Base-by-base conservation (phyloP, 2,797 vertebrate genomes). In the Eulemur rubriventer region DNA sequence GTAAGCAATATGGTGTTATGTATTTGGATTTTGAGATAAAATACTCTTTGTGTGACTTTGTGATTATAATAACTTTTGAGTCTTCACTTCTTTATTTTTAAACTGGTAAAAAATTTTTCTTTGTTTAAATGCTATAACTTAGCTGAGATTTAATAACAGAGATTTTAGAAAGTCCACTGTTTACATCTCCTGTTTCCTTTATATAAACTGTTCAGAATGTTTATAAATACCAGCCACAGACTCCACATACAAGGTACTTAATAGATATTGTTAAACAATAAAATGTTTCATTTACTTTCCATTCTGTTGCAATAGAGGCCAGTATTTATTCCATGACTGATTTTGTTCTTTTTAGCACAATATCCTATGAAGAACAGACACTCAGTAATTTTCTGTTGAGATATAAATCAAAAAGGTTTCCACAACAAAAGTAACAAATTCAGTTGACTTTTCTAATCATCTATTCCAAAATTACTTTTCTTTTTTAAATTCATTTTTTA, bases 381-480 rank as follows among this genome's bases (percentile, higher is more conserved):
- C 2, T 43, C 22, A 70, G 17, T 67, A 76, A 85, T 83, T 81
- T 7, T 33, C 43, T 87, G 7, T 91, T 94, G 41, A 75, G 35
- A 18, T 35, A 76, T 59, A 95, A 96, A 61, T 86, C 65, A 48
- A 41, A 73, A 28, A 72, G 26, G 3, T 83, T 96, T 95, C 85
- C 18, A 85, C 22, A 85, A 96, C 46, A 88, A 88, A 97, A 89
- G 26, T 89, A 96, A 82, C 46, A 95, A 83, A 95, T 92, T 89
- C 50, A 50, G 17, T 95, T 96, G 91, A 83, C 7, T 63, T 96
- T 96, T 96, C 18, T 26, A 91, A 89, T 93, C 50, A 95, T 72
- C 95, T 97, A 76, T 92, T 88, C 57, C 35, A 95, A 94, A 97
- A 96, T 89, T 46, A 80, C 33, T 92, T 95, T 95, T n/a, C 12